phyloP scores from a whole-genome alignment of 23 tunicate genomes.

The Ciona savignyi region DNA sequence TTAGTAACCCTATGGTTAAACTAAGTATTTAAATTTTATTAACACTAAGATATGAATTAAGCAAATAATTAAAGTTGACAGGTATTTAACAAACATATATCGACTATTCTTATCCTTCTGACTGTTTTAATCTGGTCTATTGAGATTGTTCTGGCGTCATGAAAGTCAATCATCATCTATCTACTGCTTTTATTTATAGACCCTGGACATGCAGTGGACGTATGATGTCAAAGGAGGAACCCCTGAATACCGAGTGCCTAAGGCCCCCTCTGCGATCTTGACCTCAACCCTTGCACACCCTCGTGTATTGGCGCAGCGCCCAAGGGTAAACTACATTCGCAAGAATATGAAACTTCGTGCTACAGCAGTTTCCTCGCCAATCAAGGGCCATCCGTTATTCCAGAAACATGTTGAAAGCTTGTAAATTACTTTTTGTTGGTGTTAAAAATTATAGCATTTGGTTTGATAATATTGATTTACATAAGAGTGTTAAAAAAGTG shows the following conservation, averaged over 20 bases:
- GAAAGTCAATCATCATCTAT: not conserved
- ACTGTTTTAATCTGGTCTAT: not conserved
- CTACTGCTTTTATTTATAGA: slow-evolving; percentile 22
- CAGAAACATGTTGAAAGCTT: not conserved
- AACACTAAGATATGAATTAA: too few species aligned
- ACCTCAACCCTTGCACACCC: slow-evolving; percentile 22
- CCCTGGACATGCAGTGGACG: slow-evolving; percentile 94
- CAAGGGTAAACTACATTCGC: slow-evolving; percentile 50
- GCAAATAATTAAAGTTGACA: too few species aligned
- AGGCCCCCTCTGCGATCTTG: slow-evolving; percentile 45
- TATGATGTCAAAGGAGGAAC: slow-evolving; percentile 75
- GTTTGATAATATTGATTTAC: too few species aligned
- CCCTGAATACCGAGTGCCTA: slow-evolving; percentile 58
- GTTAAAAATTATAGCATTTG: too few species aligned
- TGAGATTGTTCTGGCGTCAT: not conserved
- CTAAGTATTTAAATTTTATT: too few species aligned
- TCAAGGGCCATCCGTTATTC: slow-evolving; percentile 52
- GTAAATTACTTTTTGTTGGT: not conserved
- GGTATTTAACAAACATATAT: not conserved
- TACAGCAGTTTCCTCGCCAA: slow-evolving; percentile 80
- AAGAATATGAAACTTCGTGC: slow-evolving; percentile 67
- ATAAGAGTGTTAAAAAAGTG: too few species aligned
- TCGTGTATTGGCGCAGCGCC: slow-evolving; percentile 23
- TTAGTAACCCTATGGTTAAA: too few species aligned
- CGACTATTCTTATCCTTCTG: not conserved